Evolutionary conservation across 53 echinoderm and acorn worm species (phyloP).

Genomic region (Astropecten irregularis): DNA sequence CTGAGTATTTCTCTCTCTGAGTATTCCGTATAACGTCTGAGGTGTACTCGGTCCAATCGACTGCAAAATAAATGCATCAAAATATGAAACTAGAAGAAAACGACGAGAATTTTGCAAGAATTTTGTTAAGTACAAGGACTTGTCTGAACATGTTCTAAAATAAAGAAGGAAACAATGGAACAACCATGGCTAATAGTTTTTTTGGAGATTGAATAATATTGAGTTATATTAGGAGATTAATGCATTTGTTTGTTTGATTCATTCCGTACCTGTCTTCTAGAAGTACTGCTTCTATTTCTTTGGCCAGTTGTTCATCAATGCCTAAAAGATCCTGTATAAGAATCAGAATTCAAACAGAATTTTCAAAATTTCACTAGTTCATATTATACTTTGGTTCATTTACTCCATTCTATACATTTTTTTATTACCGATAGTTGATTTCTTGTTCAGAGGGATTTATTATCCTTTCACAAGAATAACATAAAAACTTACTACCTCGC

Average conservation of each 20-base stretch:
- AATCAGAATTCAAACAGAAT: not conserved
- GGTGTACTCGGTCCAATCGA: slow-evolving; percentile 87
- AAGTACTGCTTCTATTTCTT: slow-evolving; percentile 73
- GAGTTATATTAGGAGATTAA: not conserved
- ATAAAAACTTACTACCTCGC: too few species aligned
- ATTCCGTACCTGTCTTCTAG: slow-evolving; percentile 87
- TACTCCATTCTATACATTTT: too few species aligned
- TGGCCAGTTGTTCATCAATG: slow-evolving; percentile 82
- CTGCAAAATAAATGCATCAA: too few species aligned
- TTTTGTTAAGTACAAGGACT: too few species aligned
- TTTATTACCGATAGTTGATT: too few species aligned
- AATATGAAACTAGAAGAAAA: too few species aligned
- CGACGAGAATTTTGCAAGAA: too few species aligned
- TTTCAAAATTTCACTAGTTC: too few species aligned
- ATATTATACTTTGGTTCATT: too few species aligned
- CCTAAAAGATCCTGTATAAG: slow-evolving; percentile 80
- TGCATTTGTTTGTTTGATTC: too few species aligned
- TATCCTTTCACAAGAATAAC: too few species aligned
- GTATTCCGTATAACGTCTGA: slow-evolving; percentile 90
- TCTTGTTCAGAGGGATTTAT: not conserved
- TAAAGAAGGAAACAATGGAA: not conserved
- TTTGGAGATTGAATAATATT: not conserved
- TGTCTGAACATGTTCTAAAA: not conserved
- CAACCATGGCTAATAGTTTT: not conserved
- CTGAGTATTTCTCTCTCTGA: slow-evolving; percentile 93